Evolutionary conservation across 2,797 vertebrate species (phyloP).

Genomic region (Aphelocoma californica): DNA sequence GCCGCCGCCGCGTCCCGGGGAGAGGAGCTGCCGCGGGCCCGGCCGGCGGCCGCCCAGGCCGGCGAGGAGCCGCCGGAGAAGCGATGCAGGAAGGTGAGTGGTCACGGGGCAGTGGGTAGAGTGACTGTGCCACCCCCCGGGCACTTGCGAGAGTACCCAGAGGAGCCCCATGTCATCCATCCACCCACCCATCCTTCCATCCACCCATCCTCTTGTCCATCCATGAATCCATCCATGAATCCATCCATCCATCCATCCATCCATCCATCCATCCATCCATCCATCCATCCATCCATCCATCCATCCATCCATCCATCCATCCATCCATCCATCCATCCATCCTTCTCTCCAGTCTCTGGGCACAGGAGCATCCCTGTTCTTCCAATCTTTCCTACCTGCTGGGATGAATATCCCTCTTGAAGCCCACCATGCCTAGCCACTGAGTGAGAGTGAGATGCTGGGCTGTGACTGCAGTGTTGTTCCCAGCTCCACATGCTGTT

Average conservation of each 20-base stretch:
- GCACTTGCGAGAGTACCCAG: accelerated
- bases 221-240: background rate
- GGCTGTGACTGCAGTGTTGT: background rate
- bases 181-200: too few relatives aligned
- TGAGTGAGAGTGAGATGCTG: background rate
- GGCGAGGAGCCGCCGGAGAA: background rate
- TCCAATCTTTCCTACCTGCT: too few relatives aligned
- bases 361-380: background rate
- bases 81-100: constrained; percentile 58
- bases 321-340: background rate
- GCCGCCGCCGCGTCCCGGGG: background rate
- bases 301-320: background rate
- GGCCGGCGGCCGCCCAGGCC: background rate
- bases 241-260: background rate
- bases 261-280: background rate
- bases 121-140: background rate
- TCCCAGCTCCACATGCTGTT: background rate
- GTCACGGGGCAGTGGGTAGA: background rate
- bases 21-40: background rate
- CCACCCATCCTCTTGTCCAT: too few relatives aligned
- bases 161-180: background rate
- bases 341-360: background rate
- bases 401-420: background rate
- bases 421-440: accelerated
- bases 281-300: too few relatives aligned